Base-by-base conservation (phyloP, 64 coral and sea anemone genomes). In the Stichodactyla mertensii region DNA sequence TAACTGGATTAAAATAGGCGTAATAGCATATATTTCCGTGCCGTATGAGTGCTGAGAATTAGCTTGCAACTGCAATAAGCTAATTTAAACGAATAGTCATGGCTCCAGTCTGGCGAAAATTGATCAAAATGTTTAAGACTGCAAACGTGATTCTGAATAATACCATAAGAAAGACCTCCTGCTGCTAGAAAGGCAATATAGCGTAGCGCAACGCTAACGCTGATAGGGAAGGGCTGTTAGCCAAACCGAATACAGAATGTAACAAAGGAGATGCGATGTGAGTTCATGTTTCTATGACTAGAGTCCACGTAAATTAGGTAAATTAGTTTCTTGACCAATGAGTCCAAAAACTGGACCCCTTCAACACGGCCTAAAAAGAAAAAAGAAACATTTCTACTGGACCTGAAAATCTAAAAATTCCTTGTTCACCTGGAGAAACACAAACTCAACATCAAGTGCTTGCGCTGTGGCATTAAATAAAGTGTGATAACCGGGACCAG, bases 41-140 rank as follows among this genome's bases (percentile, higher is more conserved):
- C 61, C 7, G 86, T 51, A 11, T 20, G 19, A 12, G 69, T 51
- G 2, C 86, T 74, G 53, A 88, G 55, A 58, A 88, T n/a, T n/a
- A 88, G 24, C 31, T 86, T 54, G 19, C 27, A 31, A n/a, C 84
- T 45, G 2, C 66, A 18, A 52, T 69, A 77, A 53, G 52, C 64
- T 52, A 55, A 53, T 52, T 87, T 64, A 54, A 74, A 87, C 64
- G 27, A 51, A 77, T 87, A 88, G 80, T 81, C 56, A 13, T 55
- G 51, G 80, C 77, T 80, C 87, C 87, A 81, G 18, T 57, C 61
- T 74, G 78, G 77, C 61, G 26, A 67, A 80, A 60, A 88, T 28
- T 62, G 56, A 79, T 88, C 20, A 57, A 31, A 45, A 18, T 88
- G 57, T 80, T 88, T 88, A 80, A 88, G 71, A 51, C 71, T 88